Evolutionary conservation across 1,140 invertebrate genomes (phyloP), one percentile per base, ranked within the genome.

Genomic region (Schmidtea mediterranea): DNA sequence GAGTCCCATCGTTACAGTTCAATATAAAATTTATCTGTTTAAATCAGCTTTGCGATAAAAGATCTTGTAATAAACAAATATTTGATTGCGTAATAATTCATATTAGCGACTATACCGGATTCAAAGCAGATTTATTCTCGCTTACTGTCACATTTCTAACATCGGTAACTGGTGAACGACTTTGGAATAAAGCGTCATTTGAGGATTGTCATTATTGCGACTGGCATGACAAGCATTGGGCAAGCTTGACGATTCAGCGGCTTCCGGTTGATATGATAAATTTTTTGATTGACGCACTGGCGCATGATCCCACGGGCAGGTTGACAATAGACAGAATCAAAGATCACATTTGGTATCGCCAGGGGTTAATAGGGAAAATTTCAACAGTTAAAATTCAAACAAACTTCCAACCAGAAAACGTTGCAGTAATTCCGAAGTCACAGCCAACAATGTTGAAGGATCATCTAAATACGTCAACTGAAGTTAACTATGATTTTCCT

Each of bases 181-280:
- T 2, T 12, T 45, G 43, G 43, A 19, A 15, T 21, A 24, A 2
- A 19, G 43, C 43, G 2, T 22, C 18, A 5, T 15, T 16, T 16
- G 6, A 16, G n/a, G 43, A 45, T 21, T 12, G 22, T 19, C 12
- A 19, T 21, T 45, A 19, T 21, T 13, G 5, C 9, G 6, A 8
- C 8, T 45, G 43, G 43, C 15, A 45, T 22, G 12, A 13, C 5
- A 45, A 45, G 22, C 12, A 21, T 21, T 19, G 18, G n/a, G 12
- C 19, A 8, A 5, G 19, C 2, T 24, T 9, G 5, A 15, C 43
- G 19, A 22, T 45, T 45, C 12, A 45, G 12, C n/a, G 43, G 19
- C 19, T 45, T 13, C 43, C 43, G 22, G 43, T 21, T 9, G 43
- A 45, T 45, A 22, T 45, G 10, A 21, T 45, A 21, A 45, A 45